These are phyloP conservation scores for Ctenosaura bakeri DNA, from an alignment of 2,797 vertebrate species.

Conservation along the genomic window DNA sequence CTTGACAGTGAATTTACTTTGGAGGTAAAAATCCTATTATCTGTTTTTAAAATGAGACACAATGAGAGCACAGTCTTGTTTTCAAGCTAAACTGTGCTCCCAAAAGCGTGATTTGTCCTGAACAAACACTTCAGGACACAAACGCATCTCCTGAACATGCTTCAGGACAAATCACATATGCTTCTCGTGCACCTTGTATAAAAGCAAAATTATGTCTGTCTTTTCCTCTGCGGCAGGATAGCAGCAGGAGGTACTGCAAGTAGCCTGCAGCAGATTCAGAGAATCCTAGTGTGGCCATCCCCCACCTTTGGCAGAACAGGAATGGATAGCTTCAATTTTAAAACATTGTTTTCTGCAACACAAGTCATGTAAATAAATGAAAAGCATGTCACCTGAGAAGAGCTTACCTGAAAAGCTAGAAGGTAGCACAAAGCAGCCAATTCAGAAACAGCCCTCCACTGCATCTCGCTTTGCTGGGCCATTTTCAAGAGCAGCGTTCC, in stretches of 20 bases:
- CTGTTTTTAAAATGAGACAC: no score
- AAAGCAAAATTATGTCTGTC: not conserved
- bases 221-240: not conserved
- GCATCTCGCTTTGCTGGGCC: conserved; percentile 86
- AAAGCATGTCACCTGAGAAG: not conserved
- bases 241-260: not conserved
- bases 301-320: not conserved
- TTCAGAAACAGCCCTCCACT: conserved; percentile 90
- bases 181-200: not conserved
- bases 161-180: not conserved
- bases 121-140: not conserved
- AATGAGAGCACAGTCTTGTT: not conserved
- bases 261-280: not conserved
- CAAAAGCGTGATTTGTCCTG: not conserved
- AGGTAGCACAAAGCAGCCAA: conserved; percentile 92
- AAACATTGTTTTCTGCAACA: not conserved
- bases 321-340: not conserved
- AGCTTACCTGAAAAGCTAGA: conserved; percentile 91
- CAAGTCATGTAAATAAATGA: not conserved
- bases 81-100: no score
- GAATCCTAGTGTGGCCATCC: not conserved
- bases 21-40: no score
- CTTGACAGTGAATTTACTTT: no score
- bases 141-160: no score
- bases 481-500: conserved; percentile 93